Conservation (phyloP, 2,113 vertebrate species). For the Corynorhinus townsendii region DNA sequence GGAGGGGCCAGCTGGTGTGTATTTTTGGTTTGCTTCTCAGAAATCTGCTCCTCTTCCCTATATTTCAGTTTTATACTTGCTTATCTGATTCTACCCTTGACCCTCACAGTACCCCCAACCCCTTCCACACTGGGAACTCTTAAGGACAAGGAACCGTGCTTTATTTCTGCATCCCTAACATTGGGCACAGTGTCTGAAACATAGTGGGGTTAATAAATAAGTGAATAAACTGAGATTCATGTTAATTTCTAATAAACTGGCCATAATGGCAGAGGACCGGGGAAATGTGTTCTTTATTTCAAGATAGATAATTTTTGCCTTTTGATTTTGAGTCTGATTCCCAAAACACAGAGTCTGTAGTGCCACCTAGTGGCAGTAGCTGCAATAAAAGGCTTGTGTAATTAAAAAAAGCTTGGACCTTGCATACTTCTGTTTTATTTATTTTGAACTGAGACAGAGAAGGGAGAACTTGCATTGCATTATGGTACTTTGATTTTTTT, state of each 20-base stretch:
- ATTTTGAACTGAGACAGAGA: not conserved
- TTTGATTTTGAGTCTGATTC: not conserved
- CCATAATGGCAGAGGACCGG: not conserved
- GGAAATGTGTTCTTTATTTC: not conserved
- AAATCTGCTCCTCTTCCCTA: too few species aligned
- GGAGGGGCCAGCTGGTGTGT: too few species aligned
- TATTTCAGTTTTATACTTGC: not conserved
- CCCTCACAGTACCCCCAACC: fast-evolving
- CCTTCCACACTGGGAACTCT: not conserved
- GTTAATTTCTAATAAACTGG: not conserved
- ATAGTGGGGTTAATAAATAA: not conserved
- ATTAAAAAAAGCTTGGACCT: not conserved
- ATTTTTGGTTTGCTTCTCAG: too few species aligned
- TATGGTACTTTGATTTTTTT: not conserved
- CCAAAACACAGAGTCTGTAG: constrained; percentile 12
- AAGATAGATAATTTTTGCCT: not conserved
- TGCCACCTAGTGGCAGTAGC: constrained; percentile 63
- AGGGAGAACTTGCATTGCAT: not conserved
- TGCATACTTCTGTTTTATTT: not conserved
- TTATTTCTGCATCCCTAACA: not conserved
- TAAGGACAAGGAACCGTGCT: not conserved
- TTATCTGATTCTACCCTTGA: not conserved
- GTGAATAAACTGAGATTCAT: not conserved
- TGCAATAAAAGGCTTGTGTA: not conserved
- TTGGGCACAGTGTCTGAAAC: not conserved